Percentiles rank a stretch among this genome's conserved stretches.
phyloP scores from a whole-genome alignment of 2,888 invertebrate genomes.

The Trypoxylon attenuatum region DNA sequence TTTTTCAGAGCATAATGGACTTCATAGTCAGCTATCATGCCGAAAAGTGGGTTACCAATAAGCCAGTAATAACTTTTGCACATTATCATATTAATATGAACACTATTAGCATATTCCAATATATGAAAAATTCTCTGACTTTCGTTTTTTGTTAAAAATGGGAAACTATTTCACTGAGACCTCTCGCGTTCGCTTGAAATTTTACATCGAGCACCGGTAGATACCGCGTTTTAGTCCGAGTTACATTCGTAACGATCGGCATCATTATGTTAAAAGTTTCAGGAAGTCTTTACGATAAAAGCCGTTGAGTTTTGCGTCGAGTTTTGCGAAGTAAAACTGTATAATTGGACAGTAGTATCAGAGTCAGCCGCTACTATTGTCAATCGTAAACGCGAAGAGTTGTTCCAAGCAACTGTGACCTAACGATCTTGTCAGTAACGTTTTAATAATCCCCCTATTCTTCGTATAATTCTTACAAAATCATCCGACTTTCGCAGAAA shows the following conservation, averaged over 20 bases:
- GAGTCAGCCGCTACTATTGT: conserved; percentile 16
- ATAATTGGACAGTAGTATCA: conserved; percentile 37
- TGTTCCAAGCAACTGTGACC: conserved; percentile 50
- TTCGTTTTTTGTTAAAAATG: too few species aligned
- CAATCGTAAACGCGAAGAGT: conserved; percentile 45
- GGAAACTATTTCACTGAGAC: too few species aligned
- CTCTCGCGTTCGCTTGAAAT: too few species aligned
- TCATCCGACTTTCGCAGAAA: too few species aligned
- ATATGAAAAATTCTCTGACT: not conserved
- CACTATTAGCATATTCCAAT: not conserved
- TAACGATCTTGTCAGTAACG: conserved; percentile 26
- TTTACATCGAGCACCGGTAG: too few species aligned
- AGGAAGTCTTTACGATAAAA: conserved; percentile 20
- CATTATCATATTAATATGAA: not conserved
- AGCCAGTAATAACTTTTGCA: not conserved
- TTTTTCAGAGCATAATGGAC: too few species aligned
- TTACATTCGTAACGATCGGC: not conserved
- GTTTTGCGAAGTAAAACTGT: conserved; percentile 15
- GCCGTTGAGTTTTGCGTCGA: conserved; percentile 28
- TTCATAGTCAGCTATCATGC: too few species aligned
- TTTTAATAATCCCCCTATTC: conserved; percentile 20
- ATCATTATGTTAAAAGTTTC: conserved; percentile 21
- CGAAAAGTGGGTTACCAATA: not conserved
- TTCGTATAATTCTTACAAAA: conserved; percentile 12
- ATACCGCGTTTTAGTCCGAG: not conserved